These are phyloP conservation scores for Drosophila meridionalis DNA, from an alignment of 2,888 invertebrate genomes.

Conservation along the genomic window DNA sequence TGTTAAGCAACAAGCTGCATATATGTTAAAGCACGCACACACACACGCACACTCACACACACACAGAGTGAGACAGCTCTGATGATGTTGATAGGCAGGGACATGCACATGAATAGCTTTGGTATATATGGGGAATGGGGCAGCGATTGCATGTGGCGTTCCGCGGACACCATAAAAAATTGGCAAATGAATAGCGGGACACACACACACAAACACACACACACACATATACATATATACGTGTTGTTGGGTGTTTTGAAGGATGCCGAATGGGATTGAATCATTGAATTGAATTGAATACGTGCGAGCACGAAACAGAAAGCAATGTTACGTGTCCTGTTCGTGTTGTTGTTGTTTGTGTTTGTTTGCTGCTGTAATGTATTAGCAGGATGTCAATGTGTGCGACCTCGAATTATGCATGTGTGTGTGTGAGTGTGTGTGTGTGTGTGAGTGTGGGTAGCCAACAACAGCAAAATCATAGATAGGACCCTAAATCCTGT, in stretches of 20 bases:
- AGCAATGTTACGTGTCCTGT: conserved; percentile 57
- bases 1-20: conserved; percentile 23
- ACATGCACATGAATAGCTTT: conserved; percentile 25
- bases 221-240: conserved; percentile 25
- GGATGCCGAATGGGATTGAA: conserved; percentile 68
- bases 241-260: conserved; percentile 43
- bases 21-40: conserved; percentile 17
- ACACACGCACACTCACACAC: neutral
- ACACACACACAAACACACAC: conserved; percentile 26
- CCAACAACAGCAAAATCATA: conserved; percentile 7
- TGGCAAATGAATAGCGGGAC: conserved; percentile 60
- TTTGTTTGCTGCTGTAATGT: conserved; percentile 48
- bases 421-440: conserved; percentile 10
- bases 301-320: conserved; percentile 71
- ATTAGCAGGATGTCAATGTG: conserved; percentile 78
- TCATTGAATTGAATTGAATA: conserved; percentile 80
- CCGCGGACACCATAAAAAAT: conserved; percentile 57
- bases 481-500: conserved; percentile 4
- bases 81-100: conserved; percentile 42
- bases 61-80: neutral
- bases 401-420: conserved; percentile 68
- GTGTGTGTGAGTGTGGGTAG: neutral
- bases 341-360: conserved; percentile 34
- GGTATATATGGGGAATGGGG: neutral
- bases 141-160: conserved; percentile 33